A percentile compares a stretch with the other conserved stretches of the same genome.
These are phyloP conservation scores for Nycticryphes semicollaris DNA, from an alignment of 2,113 vertebrate genomes.

Conservation along the genomic window DNA sequence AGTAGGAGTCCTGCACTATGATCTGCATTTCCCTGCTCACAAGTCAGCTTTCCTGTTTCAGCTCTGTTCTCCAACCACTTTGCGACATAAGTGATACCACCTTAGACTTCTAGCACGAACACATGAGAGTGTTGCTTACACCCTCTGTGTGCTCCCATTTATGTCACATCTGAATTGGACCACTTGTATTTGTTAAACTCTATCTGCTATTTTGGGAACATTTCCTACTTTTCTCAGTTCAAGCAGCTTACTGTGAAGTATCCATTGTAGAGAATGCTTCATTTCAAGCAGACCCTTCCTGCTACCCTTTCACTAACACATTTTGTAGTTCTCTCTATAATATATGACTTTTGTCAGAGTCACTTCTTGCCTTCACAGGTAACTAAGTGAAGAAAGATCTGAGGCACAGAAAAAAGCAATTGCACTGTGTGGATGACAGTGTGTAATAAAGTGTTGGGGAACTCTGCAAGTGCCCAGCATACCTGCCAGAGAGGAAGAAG, in stretches of 20 bases:
- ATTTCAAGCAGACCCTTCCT: neutral
- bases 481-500: neutral
- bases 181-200: neutral
- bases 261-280: neutral
- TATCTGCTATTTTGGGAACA: neutral
- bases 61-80: neutral
- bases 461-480: neutral
- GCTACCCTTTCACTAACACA: neutral
- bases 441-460: neutral
- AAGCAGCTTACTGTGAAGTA: neutral
- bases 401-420: neutral
- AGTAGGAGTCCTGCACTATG: neutral
- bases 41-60: neutral
- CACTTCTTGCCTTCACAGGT: neutral
- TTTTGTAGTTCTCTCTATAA: neutral
- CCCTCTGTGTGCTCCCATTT: constrained; percentile 9
- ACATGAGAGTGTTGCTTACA: neutral
- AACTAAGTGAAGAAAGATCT: neutral
- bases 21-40: neutral
- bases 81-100: neutral
- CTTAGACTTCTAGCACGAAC: neutral
- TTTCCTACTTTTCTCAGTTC: neutral
- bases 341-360: neutral
- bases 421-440: neutral
- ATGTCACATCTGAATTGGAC: neutral